Conservation (phyloP, 2,888 invertebrate species). For the Rotaria magnacalcarata region DNA sequence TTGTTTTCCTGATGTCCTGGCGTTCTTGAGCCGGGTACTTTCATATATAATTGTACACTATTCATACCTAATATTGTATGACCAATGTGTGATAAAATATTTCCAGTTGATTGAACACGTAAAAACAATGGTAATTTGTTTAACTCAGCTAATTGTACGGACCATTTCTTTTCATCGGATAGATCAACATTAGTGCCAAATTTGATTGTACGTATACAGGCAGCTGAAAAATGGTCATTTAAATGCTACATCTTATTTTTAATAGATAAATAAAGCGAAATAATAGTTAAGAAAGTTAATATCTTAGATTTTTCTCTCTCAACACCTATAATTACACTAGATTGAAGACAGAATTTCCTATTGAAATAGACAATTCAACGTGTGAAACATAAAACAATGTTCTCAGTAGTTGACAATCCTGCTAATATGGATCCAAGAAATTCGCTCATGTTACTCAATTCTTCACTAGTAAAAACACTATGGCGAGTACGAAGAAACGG, state of each 20-base stretch:
- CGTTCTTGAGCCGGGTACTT: slow-evolving; percentile 65
- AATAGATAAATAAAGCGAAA: no score
- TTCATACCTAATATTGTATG: slow-evolving; percentile 99
- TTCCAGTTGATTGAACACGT: slow-evolving; percentile 91
- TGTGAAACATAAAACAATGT: no score
- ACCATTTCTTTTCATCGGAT: slow-evolving; percentile 94
- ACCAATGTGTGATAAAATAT: slow-evolving; percentile 95
- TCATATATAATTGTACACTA: slow-evolving; percentile 98
- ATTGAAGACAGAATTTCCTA: no score
- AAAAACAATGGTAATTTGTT: slow-evolving; percentile 94
- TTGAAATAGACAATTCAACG: no score
- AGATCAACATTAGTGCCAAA: slow-evolving; percentile 99
- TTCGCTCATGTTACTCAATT: no score
- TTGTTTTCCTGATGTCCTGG: slow-evolving; percentile 96
- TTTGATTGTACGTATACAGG: slow-evolving; percentile 61
- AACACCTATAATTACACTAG: no score
- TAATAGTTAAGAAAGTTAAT: no score
- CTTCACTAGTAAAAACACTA: no score
- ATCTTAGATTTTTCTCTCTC: no score
- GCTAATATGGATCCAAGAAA: no score
- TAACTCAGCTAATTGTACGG: slow-evolving; percentile 82
- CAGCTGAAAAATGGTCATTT: neutral
- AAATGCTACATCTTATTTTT: neutral
- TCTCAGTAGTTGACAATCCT: no score
- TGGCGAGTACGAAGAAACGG: no score